phyloP scores from a whole-genome alignment of 2,888 invertebrate species.

The Morpho deidamia region DNA sequence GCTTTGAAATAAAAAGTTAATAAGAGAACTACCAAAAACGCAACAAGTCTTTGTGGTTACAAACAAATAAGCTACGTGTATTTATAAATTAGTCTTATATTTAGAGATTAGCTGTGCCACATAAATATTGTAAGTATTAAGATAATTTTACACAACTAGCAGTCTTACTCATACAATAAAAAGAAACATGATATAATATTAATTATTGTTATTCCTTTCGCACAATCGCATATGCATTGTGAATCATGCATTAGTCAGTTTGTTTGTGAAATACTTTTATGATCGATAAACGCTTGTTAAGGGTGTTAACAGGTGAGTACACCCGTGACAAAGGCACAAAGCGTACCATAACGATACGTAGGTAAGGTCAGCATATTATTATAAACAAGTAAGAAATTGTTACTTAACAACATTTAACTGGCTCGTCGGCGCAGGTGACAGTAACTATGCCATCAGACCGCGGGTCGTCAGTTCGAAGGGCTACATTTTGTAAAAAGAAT shows the following conservation, averaged over 20 bases:
- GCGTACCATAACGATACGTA: neutral
- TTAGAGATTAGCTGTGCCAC: too few species aligned
- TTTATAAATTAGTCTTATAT: too few species aligned
- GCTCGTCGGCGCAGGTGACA: too few species aligned
- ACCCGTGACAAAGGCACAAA: conserved; percentile 23
- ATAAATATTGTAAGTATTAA: too few species aligned
- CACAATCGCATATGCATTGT: conserved; percentile 31
- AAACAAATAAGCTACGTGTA: too few species aligned
- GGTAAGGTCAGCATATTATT: neutral
- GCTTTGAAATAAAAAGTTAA: too few species aligned
- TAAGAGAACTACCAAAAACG: too few species aligned
- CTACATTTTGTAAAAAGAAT: too few species aligned
- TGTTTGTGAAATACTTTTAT: conserved; percentile 50
- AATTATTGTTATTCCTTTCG: conserved; percentile 10
- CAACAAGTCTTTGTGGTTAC: too few species aligned
- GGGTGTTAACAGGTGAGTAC: conserved; percentile 39
- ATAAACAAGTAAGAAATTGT: neutral
- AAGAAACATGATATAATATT: conserved; percentile 17
- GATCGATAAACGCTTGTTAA: conserved; percentile 34
- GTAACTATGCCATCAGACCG: too few species aligned
- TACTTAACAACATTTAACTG: neutral
- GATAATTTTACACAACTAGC: neutral
- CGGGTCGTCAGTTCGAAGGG: too few species aligned
- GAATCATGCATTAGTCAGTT: conserved; percentile 48
- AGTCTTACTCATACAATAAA: conserved; percentile 10